phyloP scores from a whole-genome alignment of 2,888 invertebrate genomes.

The Phrixothrix hirtus region DNA sequence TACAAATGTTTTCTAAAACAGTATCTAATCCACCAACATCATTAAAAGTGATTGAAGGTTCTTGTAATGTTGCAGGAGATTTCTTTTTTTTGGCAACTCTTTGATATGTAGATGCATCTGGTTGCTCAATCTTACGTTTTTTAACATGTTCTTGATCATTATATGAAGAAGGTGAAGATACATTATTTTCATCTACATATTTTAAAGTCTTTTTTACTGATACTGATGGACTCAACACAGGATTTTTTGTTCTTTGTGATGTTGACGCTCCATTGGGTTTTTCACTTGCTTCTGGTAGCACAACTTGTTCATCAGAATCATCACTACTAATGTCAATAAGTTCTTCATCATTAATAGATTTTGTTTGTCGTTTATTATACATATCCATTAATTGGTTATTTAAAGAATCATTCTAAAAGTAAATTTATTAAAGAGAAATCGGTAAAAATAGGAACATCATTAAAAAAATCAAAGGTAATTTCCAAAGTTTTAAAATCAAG shows the following conservation, averaged over 20 bases:
- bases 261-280: conserved; percentile 53
- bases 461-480: too few species aligned
- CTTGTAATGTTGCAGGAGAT: conserved; percentile 49
- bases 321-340: conserved; percentile 80
- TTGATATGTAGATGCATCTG: conserved; percentile 36
- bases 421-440: neutral
- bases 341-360: conserved; percentile 66
- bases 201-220: conserved; percentile 47
- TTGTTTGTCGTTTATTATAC: conserved; percentile 53
- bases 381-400: conserved; percentile 57
- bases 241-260: conserved; percentile 54
- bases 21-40: conserved; percentile 83
- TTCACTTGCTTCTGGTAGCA: conserved; percentile 48
- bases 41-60: conserved; percentile 64
- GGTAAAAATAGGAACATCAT: too few species aligned
- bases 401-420: conserved; percentile 40
- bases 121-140: conserved; percentile 50
- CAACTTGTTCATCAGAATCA: conserved; percentile 64
- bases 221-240: conserved; percentile 23
- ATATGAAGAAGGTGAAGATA: conserved; percentile 50
- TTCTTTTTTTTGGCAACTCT: conserved; percentile 52
- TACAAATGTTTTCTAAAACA: conserved; percentile 61
- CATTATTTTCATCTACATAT: conserved; percentile 55
- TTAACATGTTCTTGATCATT: conserved; percentile 38
- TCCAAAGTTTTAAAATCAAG: too few species aligned